Evolutionary conservation across 2,888 invertebrate species (phyloP), one percentile per base, ranked within the genome.

Genomic region (Epiblema foenella): DNA sequence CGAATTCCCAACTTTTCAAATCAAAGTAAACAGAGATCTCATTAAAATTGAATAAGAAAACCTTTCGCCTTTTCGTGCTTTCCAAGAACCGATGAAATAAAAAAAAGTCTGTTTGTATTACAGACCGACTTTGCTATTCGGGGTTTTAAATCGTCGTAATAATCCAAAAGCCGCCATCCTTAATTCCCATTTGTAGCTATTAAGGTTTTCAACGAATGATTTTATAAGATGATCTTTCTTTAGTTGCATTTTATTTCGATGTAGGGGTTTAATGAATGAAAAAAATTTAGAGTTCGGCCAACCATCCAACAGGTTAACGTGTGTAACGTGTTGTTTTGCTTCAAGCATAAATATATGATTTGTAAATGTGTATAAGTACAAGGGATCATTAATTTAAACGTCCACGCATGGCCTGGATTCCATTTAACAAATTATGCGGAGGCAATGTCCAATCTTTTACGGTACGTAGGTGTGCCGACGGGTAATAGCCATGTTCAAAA

Each of bases 401-500:
- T 72, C 63, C 70, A 68, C 72, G 74, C 66, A 68, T 49, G 62
- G 42, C 72, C 68, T 49, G 68, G 42, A 39, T 62, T 63, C 77
- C 72, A 79, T 80, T 80, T 79, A 77, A 77, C 77, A 79, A 81
- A 78, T 79, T 75, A 77, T 78, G 69, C 75, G 74, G 73, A 74
- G 74, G 71, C 76, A 73, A 76, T 71, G 69, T 77, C 77, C 77
- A 82, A 79, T 78, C 77, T 79, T 76, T 78, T 78, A 75, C 76
- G 74, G 73, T 75, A 76, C 75, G 79, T 80, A 80, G 83, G 82
- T 81, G 81, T 75, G 79, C 73, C 77, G 69, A 52, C 69, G 73
- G 74, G 77, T 78, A 78, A 78, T 77, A 73, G 65, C 67, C 64
- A 68, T 73, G 70, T 73, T 74, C 72, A 75, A 73, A n/a, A 73